These are phyloP conservation scores for Vultur gryphus DNA, from an alignment of 2,797 vertebrate species.

Conservation along the genomic window DNA sequence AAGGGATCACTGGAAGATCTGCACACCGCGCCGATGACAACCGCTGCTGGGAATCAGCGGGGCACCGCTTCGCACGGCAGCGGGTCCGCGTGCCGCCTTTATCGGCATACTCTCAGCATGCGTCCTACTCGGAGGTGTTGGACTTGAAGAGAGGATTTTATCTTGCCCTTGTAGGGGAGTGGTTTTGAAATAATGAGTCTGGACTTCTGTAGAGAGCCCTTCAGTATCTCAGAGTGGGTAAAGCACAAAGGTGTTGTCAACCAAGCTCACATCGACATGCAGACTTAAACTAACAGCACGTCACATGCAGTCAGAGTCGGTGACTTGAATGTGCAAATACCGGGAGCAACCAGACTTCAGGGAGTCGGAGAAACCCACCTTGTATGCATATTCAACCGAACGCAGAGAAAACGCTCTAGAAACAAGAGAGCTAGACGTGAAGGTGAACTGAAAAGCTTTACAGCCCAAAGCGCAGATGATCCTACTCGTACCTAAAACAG, in stretches of 20 bases:
- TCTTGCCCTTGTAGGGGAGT: background rate
- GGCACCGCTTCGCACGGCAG: background rate
- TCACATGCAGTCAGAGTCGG: slow-evolving; percentile 11
- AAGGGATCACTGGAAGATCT: background rate
- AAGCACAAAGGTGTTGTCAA: slow-evolving; percentile 20
- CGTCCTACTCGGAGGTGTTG: background rate
- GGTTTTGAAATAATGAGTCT: background rate
- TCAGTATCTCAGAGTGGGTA: background rate
- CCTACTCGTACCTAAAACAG: accelerated
- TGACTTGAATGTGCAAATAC: background rate
- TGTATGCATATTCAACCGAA: background rate
- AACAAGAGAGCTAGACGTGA: background rate
- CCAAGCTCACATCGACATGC: background rate
- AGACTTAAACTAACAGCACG: background rate
- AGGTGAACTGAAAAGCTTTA: background rate
- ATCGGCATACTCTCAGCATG: background rate
- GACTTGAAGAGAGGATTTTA: background rate
- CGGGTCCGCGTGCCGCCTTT: background rate
- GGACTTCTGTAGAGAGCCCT: background rate
- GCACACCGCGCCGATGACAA: background rate
- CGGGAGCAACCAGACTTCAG: background rate
- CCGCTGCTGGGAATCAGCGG: background rate
- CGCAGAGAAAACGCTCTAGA: background rate
- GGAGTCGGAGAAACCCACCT: background rate
- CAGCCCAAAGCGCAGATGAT: background rate